Evolutionary conservation across 2,888 invertebrate genomes (phyloP).

Genomic region (Scaptomyza tumidula): DNA sequence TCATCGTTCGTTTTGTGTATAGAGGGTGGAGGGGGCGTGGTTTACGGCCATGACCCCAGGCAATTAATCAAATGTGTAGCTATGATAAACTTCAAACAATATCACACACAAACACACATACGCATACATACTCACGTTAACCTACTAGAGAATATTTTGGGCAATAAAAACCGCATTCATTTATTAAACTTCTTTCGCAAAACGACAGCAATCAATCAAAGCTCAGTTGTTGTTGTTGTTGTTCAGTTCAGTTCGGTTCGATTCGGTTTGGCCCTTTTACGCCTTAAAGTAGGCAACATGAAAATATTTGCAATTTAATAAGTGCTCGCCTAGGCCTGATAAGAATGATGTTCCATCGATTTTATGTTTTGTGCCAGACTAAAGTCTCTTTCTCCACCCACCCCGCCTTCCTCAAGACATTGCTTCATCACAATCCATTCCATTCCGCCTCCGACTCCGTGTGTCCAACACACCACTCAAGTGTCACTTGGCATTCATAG

Average conservation of each 20-base stretch:
- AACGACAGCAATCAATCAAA: slow-evolving; percentile 72
- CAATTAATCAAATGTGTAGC: slow-evolving; percentile 66
- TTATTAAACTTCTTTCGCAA: slow-evolving; percentile 67
- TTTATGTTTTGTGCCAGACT: slow-evolving; percentile 37
- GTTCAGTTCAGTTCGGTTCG: neutral
- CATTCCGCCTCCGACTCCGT: slow-evolving; percentile 3
- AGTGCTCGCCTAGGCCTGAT: slow-evolving; percentile 47
- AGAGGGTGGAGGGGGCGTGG: slow-evolving; percentile 5
- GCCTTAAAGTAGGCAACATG: slow-evolving; percentile 41
- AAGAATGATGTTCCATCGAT: slow-evolving; percentile 66
- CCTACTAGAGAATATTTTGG: slow-evolving; percentile 8
- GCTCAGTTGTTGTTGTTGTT: slow-evolving; percentile 29
- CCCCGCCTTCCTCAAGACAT: slow-evolving; percentile 11
- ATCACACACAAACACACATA: slow-evolving; percentile 11
- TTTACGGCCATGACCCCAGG: slow-evolving; percentile 32
- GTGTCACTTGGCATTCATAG: slow-evolving; percentile 68
- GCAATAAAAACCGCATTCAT: slow-evolving; percentile 66
- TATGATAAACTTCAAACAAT: slow-evolving; percentile 58
- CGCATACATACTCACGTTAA: slow-evolving; percentile 4
- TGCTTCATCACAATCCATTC: neutral
- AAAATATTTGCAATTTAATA: slow-evolving; percentile 71
- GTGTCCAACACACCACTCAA: slow-evolving; percentile 59
- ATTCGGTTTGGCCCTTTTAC: slow-evolving; percentile 6
- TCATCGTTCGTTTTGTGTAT: slow-evolving; percentile 24
- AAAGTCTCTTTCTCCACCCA: neutral